Evolutionary conservation across 1,140 invertebrate species (phyloP), one percentile per base, ranked within the genome.

Genomic region (Megathymus violae): DNA sequence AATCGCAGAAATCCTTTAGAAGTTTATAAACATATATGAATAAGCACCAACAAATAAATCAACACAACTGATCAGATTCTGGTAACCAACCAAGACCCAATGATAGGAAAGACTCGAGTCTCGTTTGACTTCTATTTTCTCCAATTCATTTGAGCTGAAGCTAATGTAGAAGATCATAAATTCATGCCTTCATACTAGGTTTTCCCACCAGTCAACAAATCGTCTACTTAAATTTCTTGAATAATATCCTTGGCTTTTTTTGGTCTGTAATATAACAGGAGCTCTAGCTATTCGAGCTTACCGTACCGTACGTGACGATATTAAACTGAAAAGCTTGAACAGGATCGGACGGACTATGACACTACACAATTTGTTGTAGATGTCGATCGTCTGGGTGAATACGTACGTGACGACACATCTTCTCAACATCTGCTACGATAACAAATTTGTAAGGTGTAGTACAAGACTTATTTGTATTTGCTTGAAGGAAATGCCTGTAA

Each of bases 391-490:
- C 60, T 14, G 64, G 27, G 40, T 71, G 31, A 13, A 91, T 62
- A 15, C 51, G 5, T 13, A 91, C 70, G 66, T 88, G 82, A 1
- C 85, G 52, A 44, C 85, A 92, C 83, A 91, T 91, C 61, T 89
- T 83, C n/a, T 70, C 65, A 4, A 90, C 75, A 60, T 92, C 89
- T 0, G 73, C 77, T 4, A 70, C 59, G 7, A 92, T 15, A 65
- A 74, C 40, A 25, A 62, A 65, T 40, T 46, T 56, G 69, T 84
- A 67, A 43, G 60, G 48, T 48, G 31, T 13, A 60, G 66, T 10
- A 56, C 66, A 19, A 68, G n/a, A n/a, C n/a, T 19, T 25, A 51
- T 46, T 44, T 64, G 62, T 0, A 64, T 6, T 34, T 64, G 22
- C 13, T 51, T 51, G 1, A 51, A 13, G 0, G 48, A 19, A 36